phyloP scores from a whole-genome alignment of 1,140 invertebrate species.

The Hyles vespertilio region DNA sequence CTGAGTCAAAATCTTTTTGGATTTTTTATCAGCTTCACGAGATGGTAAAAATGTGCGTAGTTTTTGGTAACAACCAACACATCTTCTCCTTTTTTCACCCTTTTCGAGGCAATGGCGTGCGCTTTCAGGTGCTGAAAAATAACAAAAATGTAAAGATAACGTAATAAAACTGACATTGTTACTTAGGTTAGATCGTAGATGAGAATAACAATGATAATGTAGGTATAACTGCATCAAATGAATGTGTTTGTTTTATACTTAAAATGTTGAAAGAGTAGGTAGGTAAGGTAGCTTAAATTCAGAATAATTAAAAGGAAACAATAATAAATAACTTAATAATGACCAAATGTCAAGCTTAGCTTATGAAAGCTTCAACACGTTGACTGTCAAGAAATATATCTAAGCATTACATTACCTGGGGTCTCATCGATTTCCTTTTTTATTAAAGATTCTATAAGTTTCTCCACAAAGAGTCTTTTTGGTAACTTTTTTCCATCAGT shows the following conservation, averaged over 20 bases:
- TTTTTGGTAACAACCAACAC: conserved; percentile 17
- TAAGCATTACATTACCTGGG: conserved; percentile 13
- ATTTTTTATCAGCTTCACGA: conserved; percentile 17
- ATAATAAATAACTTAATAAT: conserved; percentile 19
- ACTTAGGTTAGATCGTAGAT: conserved; percentile 15
- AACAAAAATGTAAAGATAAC: conserved; percentile 14
- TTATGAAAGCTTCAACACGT: conserved; percentile 22
- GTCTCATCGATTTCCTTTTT: too few species aligned
- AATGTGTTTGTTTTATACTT: too few species aligned
- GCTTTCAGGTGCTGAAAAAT: conserved; percentile 9
- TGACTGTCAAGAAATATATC: conserved; percentile 21
- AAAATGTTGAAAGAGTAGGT: conserved; percentile 18
- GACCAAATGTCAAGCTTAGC: conserved; percentile 13
- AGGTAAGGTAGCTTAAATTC: conserved; percentile 15
- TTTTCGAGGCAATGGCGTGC: conserved; percentile 12
- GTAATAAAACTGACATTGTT: conserved; percentile 6
- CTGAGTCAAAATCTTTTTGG: conserved; percentile 14
- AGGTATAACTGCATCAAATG: too few species aligned
- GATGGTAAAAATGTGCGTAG: conserved; percentile 17
- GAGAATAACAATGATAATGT: conserved; percentile 1
- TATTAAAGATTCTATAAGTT: too few species aligned
- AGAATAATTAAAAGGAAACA: conserved; percentile 9
- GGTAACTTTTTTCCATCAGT: too few species aligned
- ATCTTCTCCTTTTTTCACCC: conserved; percentile 16
- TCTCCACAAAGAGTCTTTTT: too few species aligned